These are phyloP conservation scores for Montipora efflorescens DNA, from an alignment of 64 coral and sea anemone genomes.

Conservation along the genomic window DNA sequence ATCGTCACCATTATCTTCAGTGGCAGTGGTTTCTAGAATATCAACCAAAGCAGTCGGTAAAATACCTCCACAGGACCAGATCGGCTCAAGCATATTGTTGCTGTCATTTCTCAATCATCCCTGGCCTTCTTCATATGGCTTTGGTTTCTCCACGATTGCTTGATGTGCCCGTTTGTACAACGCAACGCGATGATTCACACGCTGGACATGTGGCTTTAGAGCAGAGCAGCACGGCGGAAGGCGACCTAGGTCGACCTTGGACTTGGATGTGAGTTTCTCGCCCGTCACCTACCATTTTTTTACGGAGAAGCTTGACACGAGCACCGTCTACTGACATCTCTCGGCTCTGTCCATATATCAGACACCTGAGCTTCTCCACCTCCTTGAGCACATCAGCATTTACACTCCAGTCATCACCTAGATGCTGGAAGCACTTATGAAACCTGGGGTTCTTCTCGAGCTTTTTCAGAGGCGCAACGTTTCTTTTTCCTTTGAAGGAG, in stretches of 20 bases:
- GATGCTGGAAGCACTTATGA: constrained; percentile 1
- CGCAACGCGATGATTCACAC: constrained; percentile 23
- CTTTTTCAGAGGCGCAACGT: constrained; percentile 44
- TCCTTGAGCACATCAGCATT: constrained; percentile 22
- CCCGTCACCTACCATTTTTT: constrained; percentile 56
- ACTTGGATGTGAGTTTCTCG: constrained; percentile 33
- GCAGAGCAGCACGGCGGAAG: constrained; percentile 35
- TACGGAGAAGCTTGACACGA: constrained; percentile 12
- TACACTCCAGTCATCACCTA: constrained; percentile 40
- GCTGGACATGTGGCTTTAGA: constrained; percentile 33
- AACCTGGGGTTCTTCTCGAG: constrained; percentile 37
- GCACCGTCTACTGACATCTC: constrained; percentile 19
- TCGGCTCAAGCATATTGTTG: neutral
- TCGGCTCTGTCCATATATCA: constrained; percentile 42
- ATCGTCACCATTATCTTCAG: constrained; percentile 2
- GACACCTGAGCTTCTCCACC: constrained; percentile 43
- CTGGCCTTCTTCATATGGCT: constrained; percentile 29
- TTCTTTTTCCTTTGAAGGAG: constrained; percentile 59
- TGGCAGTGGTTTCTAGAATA: neutral
- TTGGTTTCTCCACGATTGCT: constrained; percentile 7
- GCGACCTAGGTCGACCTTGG: constrained; percentile 45
- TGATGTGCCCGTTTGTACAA: constrained; percentile 1
- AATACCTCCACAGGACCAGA: neutral
- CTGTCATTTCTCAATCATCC: neutral
- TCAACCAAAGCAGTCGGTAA: constrained; percentile 7